These are phyloP conservation scores for Terebella lapidaria DNA, from an alignment of 2,888 invertebrate genomes.

Conservation along the genomic window DNA sequence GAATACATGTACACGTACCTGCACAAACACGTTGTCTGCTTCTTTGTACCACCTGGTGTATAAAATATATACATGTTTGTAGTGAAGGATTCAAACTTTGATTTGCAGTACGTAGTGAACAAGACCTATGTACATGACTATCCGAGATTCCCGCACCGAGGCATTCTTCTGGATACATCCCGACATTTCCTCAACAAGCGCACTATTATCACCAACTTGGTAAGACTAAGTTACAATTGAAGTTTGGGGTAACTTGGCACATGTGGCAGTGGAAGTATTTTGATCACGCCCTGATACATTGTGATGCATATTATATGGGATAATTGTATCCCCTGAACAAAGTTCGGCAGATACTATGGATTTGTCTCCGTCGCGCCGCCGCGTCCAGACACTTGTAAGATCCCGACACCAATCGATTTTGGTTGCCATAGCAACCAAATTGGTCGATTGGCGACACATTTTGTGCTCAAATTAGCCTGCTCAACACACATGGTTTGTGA, in stretches of 20 bases:
- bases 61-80: not conserved
- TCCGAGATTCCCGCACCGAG: slow-evolving; percentile 49
- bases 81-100: not conserved
- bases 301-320: no score
- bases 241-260: not conserved
- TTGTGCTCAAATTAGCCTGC: no score
- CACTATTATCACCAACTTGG: slow-evolving; percentile 42
- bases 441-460: no score
- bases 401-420: no score
- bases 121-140: slow-evolving; percentile 39
- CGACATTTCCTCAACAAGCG: slow-evolving; percentile 44
- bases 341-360: no score
- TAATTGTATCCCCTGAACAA: no score
- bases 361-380: no score
- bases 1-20: not conserved
- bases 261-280: not conserved
- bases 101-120: slow-evolving; percentile 36
- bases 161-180: slow-evolving; percentile 47
- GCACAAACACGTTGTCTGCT: not conserved
- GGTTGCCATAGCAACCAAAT: no score
- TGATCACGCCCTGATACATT: no score
- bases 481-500: no score
- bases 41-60: not conserved
- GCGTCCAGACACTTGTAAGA: no score
- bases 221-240: slow-evolving; percentile 25